Conservation (phyloP, 2,113 vertebrate genomes). For the Tragulus kanchil region DNA sequence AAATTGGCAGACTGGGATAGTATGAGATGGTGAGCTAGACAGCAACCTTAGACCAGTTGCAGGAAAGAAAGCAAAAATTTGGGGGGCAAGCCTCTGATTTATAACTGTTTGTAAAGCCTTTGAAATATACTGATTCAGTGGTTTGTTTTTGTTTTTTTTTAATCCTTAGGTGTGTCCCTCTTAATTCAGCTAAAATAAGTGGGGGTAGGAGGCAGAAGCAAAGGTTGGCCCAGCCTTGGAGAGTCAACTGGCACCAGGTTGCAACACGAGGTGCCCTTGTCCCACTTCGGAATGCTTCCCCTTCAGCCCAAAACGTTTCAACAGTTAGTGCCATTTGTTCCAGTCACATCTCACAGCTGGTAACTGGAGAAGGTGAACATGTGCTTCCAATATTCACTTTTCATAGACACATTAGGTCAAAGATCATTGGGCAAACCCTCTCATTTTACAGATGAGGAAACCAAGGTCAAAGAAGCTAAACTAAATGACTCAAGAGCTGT, state of each 20-base stretch:
- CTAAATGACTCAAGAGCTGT: not conserved
- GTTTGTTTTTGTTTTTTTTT: not conserved
- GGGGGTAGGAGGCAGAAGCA: not conserved
- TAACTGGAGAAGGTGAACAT: conserved; percentile 58
- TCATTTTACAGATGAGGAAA: conserved; percentile 68
- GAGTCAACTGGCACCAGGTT: conserved; percentile 33
- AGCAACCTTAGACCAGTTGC: not conserved
- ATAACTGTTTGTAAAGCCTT: not conserved
- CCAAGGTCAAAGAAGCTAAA: conserved; percentile 63
- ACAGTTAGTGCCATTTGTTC: conserved; percentile 63
- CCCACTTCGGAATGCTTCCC: conserved; percentile 78
- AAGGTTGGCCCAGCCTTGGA: not conserved
- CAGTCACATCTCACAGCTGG: conserved; percentile 46
- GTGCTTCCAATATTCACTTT: conserved; percentile 52
- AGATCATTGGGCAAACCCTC: conserved; percentile 42
- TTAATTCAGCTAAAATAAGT: not conserved
- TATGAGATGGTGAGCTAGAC: not conserved
- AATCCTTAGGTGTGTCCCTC: not conserved
- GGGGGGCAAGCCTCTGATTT: not conserved
- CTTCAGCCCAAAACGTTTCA: conserved; percentile 79
- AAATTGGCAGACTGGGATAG: not conserved
- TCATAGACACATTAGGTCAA: conserved; percentile 53
- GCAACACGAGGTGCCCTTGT: conserved; percentile 73
- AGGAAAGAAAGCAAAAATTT: not conserved
- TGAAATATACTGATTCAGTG: not conserved